Evolutionary conservation across 2,888 invertebrate genomes (phyloP).

Genomic region (Autographa gamma): DNA sequence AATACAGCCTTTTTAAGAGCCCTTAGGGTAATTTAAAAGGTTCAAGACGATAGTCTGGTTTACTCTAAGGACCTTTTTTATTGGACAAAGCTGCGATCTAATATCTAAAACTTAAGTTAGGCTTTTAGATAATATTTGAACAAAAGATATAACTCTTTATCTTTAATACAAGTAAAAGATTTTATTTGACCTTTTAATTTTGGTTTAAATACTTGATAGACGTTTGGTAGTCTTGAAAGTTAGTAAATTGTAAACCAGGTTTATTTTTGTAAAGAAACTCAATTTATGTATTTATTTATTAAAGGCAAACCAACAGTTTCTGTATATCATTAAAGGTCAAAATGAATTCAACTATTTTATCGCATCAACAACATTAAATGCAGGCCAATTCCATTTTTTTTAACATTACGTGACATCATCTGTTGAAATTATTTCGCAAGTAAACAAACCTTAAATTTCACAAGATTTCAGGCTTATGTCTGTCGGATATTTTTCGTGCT

Average conservation of each 20-base stretch:
- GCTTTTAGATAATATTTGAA: conserved; percentile 23
- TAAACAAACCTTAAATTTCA: background rate
- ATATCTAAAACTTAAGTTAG: conserved; percentile 34
- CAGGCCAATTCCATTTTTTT: too few relatives aligned
- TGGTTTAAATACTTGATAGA: background rate
- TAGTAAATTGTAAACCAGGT: too few relatives aligned
- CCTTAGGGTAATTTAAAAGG: conserved; percentile 47
- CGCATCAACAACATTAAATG: too few relatives aligned
- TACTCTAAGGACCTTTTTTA: conserved; percentile 40
- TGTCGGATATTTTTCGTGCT: background rate
- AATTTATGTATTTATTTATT: too few relatives aligned
- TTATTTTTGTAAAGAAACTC: too few relatives aligned
- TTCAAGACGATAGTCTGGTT: conserved; percentile 32
- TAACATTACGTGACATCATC: too few relatives aligned
- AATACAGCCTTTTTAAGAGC: conserved; percentile 29
- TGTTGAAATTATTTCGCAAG: background rate
- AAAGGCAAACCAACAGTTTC: too few relatives aligned
- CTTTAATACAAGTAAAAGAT: conserved; percentile 10
- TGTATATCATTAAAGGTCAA: too few relatives aligned
- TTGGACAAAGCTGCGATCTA: conserved; percentile 45
- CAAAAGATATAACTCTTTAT: conserved; percentile 25
- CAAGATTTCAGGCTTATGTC: background rate
- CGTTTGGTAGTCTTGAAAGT: too few relatives aligned
- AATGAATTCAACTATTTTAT: too few relatives aligned
- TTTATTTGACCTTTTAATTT: background rate